Conservation (phyloP, 1,140 invertebrate species). For the Saxidomus purpurata region DNA sequence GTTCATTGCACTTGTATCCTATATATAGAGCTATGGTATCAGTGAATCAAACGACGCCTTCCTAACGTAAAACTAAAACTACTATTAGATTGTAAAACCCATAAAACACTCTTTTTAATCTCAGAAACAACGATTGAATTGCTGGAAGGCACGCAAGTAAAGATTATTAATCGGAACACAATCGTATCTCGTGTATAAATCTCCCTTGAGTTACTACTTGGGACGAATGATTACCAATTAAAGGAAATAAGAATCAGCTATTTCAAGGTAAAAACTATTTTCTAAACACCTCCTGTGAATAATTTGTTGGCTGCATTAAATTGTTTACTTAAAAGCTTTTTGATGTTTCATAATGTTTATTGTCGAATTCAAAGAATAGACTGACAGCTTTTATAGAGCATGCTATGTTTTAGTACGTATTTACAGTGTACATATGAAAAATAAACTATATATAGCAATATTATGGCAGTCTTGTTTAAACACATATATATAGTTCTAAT, state of each 20-base stretch:
- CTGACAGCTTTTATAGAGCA: background rate
- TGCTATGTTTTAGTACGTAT: background rate
- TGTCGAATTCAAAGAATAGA: background rate
- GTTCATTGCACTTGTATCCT: too few species aligned
- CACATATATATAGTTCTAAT: background rate
- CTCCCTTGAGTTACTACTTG: background rate
- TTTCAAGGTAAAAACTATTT: too few species aligned
- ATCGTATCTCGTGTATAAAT: background rate
- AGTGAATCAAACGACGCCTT: too few species aligned
- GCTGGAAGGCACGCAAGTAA: background rate
- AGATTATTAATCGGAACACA: background rate
- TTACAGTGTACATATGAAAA: constrained; percentile 33
- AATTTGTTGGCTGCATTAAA: background rate
- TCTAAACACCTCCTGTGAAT: background rate
- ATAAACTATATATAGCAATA: constrained; percentile 12
- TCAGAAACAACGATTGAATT: background rate
- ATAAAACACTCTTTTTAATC: background rate
- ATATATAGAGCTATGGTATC: too few species aligned
- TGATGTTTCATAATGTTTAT: background rate
- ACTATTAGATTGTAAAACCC: background rate
- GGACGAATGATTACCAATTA: background rate
- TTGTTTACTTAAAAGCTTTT: background rate
- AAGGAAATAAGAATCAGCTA: background rate
- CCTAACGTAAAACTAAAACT: too few species aligned
- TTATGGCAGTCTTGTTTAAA: background rate